Evolutionary conservation across 2,888 invertebrate species (phyloP), one percentile per base, ranked within the genome.

Genomic region (Aphodius sticticus): DNA sequence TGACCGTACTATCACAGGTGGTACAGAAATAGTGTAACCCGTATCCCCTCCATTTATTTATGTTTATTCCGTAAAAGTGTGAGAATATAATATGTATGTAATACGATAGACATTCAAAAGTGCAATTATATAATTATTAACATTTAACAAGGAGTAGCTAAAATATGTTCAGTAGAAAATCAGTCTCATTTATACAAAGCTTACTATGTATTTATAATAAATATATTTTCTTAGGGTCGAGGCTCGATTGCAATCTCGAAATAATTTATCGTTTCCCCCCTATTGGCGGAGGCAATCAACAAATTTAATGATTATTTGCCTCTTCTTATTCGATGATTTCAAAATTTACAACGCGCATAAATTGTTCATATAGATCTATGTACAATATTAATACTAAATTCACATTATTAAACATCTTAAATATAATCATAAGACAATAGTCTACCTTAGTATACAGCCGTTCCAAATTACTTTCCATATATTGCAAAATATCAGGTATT

Each of bases 171-270:
- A 82, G 85, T 86, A 86, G 85, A 86, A 86, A 86, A 86, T 86
- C 86, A 86, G 86, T 86, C 86, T 86, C 85, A 85, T 86, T 81
- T 85, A 84, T 85, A 85, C 83, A 84, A 83, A 80, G 79, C 77
- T 69, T 77, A 76, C 69, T 69, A 77, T 16, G 26, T 78, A 36
- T 76, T 35, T 69, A 76, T 69, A 69, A 77, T 77, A 77, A 77
- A 70, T 76, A 72, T 77, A 36, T 36, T 77, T 72, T 26, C 76
- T 53, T 69, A 70, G 76, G 69, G 69, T 69, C 26, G 71, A 76
- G 69, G 35, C 36, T 69, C 69, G 35, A 69, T 35, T 77, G 6
- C 26, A 76, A 69, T 9, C 26, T 69, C 36, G 35, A 35, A 69
- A 69, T 69, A 69, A 69, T 53, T 16, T 70, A 26, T 26, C 37